Conservation (phyloP, 1,140 invertebrate species). For the Sipha flava region DNA sequence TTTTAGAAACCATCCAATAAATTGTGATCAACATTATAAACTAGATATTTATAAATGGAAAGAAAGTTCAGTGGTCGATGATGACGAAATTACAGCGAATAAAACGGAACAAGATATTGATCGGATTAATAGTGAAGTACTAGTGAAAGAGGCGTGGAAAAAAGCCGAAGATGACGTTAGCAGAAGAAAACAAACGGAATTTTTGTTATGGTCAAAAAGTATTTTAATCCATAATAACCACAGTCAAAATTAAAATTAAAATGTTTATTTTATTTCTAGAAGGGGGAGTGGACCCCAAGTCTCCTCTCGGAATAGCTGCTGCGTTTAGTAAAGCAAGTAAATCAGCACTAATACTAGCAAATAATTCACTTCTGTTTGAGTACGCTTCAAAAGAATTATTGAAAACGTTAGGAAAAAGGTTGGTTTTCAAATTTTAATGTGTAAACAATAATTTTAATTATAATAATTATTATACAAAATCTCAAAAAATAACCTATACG, state of each 20-base stretch:
- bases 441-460: neutral
- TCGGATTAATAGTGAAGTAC: neutral
- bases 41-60: conserved; percentile 56
- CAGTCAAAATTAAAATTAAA: neutral
- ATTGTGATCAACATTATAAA: conserved; percentile 60
- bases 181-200: conserved; percentile 62
- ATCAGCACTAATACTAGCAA: conserved; percentile 69
- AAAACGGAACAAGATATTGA: conserved; percentile 37
- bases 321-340: conserved; percentile 81
- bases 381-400: conserved; percentile 76
- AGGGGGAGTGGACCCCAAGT: conserved; percentile 71
- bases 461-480: too few species aligned
- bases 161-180: conserved; percentile 65
- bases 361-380: conserved; percentile 79
- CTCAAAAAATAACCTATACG: too few species aligned
- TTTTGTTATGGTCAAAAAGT: conserved; percentile 62
- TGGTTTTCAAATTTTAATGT: conserved; percentile 12
- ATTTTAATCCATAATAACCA: conserved; percentile 38
- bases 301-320: conserved; percentile 72
- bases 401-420: conserved; percentile 48
- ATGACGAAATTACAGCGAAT: conserved; percentile 43
- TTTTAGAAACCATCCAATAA: conserved; percentile 64
- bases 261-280: conserved; percentile 45
- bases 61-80: conserved; percentile 45
- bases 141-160: conserved; percentile 52